These are phyloP conservation scores for Scaptomyza pallida DNA, from an alignment of 1,140 invertebrate species.

Conservation along the genomic window DNA sequence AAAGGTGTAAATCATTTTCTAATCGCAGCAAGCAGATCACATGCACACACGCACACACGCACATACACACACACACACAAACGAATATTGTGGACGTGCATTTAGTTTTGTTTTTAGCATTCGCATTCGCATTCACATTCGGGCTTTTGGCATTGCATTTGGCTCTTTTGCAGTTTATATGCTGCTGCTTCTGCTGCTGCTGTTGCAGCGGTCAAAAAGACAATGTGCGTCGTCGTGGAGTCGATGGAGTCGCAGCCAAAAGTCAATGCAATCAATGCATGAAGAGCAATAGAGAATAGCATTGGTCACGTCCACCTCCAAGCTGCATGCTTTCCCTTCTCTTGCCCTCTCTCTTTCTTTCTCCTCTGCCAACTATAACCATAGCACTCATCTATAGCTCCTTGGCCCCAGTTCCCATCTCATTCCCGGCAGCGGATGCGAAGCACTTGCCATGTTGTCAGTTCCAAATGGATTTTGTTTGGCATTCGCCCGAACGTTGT, in stretches of 20 bases:
- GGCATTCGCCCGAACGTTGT: slow-evolving; percentile 11
- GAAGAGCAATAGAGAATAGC: slow-evolving; percentile 21
- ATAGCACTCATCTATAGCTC: background rate
- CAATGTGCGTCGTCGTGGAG: slow-evolving; percentile 42
- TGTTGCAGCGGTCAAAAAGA: slow-evolving; percentile 39
- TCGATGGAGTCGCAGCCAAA: slow-evolving; percentile 33
- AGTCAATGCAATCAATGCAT: slow-evolving; percentile 56
- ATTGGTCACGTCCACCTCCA: slow-evolving; percentile 31
- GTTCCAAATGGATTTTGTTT: slow-evolving; percentile 40
- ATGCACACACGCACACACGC: slow-evolving; percentile 45
- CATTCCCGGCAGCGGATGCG: slow-evolving; percentile 24
- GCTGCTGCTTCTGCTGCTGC: slow-evolving; percentile 20
- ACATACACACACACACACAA: slow-evolving; percentile 12
- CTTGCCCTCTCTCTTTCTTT: background rate
- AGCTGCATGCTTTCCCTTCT: background rate
- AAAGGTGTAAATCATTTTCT: slow-evolving; percentile 76
- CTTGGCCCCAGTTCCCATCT: background rate
- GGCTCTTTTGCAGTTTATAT: slow-evolving; percentile 27
- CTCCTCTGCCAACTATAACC: too few relatives aligned
- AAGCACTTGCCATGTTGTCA: slow-evolving; percentile 54
- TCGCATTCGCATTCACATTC: slow-evolving; percentile 35
- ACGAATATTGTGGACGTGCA: slow-evolving; percentile 23
- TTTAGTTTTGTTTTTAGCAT: slow-evolving; percentile 60
- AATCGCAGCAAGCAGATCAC: slow-evolving; percentile 72
- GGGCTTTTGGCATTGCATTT: slow-evolving; percentile 56